Conservation (phyloP, 2,797 vertebrate species). For the Thripadectes ignobilis region DNA sequence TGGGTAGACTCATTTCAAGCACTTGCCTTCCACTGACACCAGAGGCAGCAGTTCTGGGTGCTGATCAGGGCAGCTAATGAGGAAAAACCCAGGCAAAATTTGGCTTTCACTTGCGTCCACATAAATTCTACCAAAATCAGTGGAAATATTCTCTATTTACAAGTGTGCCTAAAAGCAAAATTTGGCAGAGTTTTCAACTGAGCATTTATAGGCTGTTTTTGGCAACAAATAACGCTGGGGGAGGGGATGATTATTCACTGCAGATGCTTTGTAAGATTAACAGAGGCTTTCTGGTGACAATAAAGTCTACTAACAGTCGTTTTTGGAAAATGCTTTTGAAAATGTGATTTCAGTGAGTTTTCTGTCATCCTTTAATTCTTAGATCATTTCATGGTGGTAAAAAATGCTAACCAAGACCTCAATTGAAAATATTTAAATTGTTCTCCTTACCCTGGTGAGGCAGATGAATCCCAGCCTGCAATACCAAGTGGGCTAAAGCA, state of each 20-base stretch:
- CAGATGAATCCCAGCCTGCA: background rate
- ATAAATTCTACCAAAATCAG: background rate
- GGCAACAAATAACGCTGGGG: slow-evolving; percentile 58
- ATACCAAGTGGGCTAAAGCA: background rate
- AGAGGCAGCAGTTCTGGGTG: background rate
- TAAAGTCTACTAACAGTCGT: slow-evolving; percentile 35
- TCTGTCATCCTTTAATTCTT: slow-evolving; percentile 12
- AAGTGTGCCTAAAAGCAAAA: slow-evolving; percentile 44
- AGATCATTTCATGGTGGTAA: background rate
- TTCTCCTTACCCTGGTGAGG: background rate
- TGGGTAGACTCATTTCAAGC: background rate
- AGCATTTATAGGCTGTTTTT: slow-evolving; percentile 66
- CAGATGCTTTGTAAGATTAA: slow-evolving; percentile 69
- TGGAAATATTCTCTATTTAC: slow-evolving; percentile 24
- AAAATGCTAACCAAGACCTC: background rate
- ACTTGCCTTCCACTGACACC: slow-evolving; percentile 15
- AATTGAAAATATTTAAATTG: background rate
- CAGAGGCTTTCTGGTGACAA: slow-evolving; percentile 62
- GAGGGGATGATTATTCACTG: slow-evolving; percentile 65
- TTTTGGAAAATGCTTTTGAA: slow-evolving; percentile 38
- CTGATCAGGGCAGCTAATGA: background rate
- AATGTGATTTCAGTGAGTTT: slow-evolving; percentile 1
- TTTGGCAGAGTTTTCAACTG: slow-evolving; percentile 36
- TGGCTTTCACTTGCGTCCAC: background rate
- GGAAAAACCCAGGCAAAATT: background rate